A percentile compares a stretch with the other conserved stretches of the same genome.
Conservation (phyloP, 2,113 vertebrate species). For the Chascanopsetta lugubris region DNA sequence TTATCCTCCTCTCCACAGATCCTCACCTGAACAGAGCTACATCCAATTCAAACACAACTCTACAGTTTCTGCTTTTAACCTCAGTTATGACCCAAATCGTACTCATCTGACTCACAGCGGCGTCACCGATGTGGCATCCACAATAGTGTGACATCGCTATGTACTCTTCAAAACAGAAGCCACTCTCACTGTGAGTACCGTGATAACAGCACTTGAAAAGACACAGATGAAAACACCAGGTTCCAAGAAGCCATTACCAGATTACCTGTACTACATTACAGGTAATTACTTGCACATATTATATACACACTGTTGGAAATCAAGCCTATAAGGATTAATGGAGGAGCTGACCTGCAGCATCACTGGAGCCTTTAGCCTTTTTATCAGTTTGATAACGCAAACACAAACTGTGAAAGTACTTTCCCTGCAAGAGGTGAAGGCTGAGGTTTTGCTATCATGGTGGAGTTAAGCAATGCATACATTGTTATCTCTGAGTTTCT, state of each 20-base stretch:
- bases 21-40: too few relatives aligned
- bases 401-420: not conserved
- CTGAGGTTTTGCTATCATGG: not conserved
- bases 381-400: not conserved
- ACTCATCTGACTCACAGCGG: too few relatives aligned
- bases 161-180: not conserved
- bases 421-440: not conserved
- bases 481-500: not conserved
- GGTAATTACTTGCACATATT: constrained; percentile 23
- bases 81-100: too few relatives aligned
- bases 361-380: not conserved
- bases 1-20: too few relatives aligned
- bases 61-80: too few relatives aligned
- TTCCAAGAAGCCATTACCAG: too few relatives aligned
- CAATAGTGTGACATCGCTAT: not conserved
- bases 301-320: constrained; percentile 6
- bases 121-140: not conserved
- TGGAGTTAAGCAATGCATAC: not conserved
- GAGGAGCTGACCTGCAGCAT: constrained; percentile 14
- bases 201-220: constrained; percentile 18
- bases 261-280: constrained; percentile 9
- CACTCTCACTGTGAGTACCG: constrained; percentile 4
- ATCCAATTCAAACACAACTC: too few relatives aligned
- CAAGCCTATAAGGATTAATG: constrained; percentile 1
- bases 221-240: too few relatives aligned